Percentiles rank a stretch among this genome's conserved stretches.
Conservation (phyloP, 1,140 invertebrate genomes). For the Sitobion miscanthi region DNA sequence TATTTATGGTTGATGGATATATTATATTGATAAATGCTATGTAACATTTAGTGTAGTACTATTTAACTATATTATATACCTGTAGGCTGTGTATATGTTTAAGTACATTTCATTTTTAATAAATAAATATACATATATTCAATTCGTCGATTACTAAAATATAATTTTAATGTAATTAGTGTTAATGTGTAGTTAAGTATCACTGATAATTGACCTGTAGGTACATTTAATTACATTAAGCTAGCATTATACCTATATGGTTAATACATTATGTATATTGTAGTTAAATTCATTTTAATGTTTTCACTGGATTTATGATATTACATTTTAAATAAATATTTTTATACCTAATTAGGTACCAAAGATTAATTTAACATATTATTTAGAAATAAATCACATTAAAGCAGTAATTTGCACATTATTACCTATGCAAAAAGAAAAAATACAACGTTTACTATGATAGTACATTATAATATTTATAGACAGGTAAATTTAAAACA, state of each 20-base stretch:
- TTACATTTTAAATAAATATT: neutral
- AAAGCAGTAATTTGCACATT: neutral
- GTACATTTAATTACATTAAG: neutral
- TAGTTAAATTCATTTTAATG: neutral
- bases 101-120: neutral
- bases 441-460: neutral
- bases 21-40: neutral
- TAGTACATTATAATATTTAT: neutral
- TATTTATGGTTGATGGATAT: neutral
- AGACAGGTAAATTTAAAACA: neutral
- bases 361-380: neutral
- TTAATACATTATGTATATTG: neutral
- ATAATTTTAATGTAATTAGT: constrained; percentile 14
- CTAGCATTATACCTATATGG: neutral
- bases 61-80: neutral
- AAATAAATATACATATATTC: neutral
- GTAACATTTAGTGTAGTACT: neutral
- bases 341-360: neutral
- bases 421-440: neutral
- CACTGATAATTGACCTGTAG: constrained; percentile 8
- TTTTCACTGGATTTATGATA: neutral
- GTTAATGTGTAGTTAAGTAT: neutral
- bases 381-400: neutral
- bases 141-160: neutral
- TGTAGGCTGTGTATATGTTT: neutral